Base-by-base conservation (phyloP, 2,113 vertebrate genomes). In the Formicarius rufipectus region DNA sequence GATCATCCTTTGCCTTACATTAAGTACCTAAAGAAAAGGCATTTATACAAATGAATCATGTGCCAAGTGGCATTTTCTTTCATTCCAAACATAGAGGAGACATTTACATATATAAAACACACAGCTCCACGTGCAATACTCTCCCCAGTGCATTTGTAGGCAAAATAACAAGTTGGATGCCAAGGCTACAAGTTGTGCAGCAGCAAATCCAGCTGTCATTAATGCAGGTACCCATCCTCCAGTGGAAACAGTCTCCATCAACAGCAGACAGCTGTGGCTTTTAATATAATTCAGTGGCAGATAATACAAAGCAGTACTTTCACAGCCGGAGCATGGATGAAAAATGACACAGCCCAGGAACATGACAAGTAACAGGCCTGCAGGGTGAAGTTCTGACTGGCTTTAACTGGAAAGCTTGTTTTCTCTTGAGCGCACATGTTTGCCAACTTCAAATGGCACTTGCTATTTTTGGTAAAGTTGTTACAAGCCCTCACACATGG, bases 401-500 rank as follows among this genome's bases (percentile, higher is more conserved):
- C 81, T 95, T 50, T 85, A 90, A 71, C 87, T 87, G 86, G 87
- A 95, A 93, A 85, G n/a, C 50, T 73, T 81, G 81, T 94, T 96
- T 97, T 94, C 91, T 80, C 49, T 83, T 2, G 4, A 64, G 62
- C 75, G 23, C 31, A 24, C 6, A 9, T 35, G 14, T 92, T 73
- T 92, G 87, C 82, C 94, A 95, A 4, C 74, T 96, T 91, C 93
- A 82, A 85, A 94, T 90, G 94, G 81, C 87, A 87, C 94, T 89
- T 85, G 37, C 90, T 93, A 92, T 95, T 95, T 96, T 81, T 71
- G 82, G 96, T 96, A 85, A 88, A 87, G 88, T 90, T 96, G 91
- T 73, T 96, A 90, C 76, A 90, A 81, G 94, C 87, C 80, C 83
- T 93, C 91, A 75, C 83, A 81, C 90, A 74, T 39, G 81, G 84